These are phyloP conservation scores for Apomyelois bistriatella DNA, from an alignment of 2,888 invertebrate species.

Conservation along the genomic window DNA sequence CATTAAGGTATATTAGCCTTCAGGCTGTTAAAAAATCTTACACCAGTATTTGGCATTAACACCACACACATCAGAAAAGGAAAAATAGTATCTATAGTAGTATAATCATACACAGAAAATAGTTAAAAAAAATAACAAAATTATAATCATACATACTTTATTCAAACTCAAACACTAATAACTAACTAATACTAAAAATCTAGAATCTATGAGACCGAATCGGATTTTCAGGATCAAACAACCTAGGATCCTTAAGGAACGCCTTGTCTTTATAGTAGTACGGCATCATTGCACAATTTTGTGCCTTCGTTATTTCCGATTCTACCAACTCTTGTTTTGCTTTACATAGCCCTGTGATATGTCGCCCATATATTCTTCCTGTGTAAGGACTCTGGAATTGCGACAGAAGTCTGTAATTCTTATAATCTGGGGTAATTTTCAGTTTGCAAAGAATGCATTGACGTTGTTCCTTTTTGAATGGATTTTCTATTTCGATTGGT, in stretches of 20 bases:
- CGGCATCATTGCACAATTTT: conserved; percentile 90
- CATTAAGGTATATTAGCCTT: too few species aligned
- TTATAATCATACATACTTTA: neutral
- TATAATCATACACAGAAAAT: too few species aligned
- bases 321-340: conserved; percentile 88
- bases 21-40: too few species aligned
- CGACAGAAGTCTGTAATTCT: conserved; percentile 93
- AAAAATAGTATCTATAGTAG: too few species aligned
- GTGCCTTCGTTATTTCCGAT: conserved; percentile 86
- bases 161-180: neutral
- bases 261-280: conserved; percentile 88
- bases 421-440: conserved; percentile 91
- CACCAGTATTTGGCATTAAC: too few species aligned
- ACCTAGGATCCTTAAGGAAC: conserved; percentile 91
- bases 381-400: conserved; percentile 98
- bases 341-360: conserved; percentile 96
- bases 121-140: neutral
- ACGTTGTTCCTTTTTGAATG: conserved; percentile 86
- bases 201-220: conserved; percentile 89
- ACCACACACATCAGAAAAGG: too few species aligned
- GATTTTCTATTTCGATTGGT: conserved; percentile 86
- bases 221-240: conserved; percentile 94
- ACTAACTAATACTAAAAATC: conserved; percentile 20
- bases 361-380: conserved; percentile 93
- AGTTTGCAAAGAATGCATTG: conserved; percentile 91